These are phyloP conservation scores for Stegodyphus dumicola DNA, from an alignment of 1,140 invertebrate genomes.

Conservation along the genomic window DNA sequence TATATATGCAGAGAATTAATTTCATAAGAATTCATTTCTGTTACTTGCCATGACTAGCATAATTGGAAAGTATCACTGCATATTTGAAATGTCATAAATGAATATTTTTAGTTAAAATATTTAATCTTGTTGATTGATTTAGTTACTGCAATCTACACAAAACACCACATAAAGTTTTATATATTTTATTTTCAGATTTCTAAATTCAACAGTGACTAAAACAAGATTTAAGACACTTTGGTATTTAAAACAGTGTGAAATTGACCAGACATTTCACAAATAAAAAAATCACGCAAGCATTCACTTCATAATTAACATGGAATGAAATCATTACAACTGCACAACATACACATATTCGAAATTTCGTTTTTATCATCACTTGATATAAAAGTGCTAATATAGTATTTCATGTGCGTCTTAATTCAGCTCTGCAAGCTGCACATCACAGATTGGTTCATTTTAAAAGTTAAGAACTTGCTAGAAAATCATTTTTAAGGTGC, in stretches of 20 bases:
- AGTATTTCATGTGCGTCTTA: not conserved
- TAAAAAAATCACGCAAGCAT: not conserved
- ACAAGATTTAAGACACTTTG: not conserved
- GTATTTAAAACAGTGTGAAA: not conserved
- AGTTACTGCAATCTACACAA: too few species aligned
- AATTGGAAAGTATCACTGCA: too few species aligned
- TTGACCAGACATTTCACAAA: not conserved
- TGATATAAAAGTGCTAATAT: too few species aligned
- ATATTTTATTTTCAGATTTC: not conserved
- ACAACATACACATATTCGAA: not conserved
- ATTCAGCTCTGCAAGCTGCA: not conserved
- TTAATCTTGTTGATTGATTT: too few species aligned
- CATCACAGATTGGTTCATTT: not conserved
- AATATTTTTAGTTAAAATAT: too few species aligned
- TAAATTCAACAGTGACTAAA: slow-evolving; percentile 1
- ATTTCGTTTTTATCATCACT: too few species aligned
- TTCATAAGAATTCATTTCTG: too few species aligned
- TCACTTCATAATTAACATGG: not conserved
- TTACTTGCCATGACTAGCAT: too few species aligned
- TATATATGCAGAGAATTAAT: too few species aligned
- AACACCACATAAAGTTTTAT: not conserved
- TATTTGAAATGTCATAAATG: too few species aligned
- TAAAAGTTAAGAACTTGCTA: too few species aligned
- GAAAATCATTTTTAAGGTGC: too few species aligned
- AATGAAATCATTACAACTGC: not conserved